These are phyloP conservation scores for Melanaphis sacchari DNA, from an alignment of 1,140 invertebrate species.

Conservation along the genomic window DNA sequence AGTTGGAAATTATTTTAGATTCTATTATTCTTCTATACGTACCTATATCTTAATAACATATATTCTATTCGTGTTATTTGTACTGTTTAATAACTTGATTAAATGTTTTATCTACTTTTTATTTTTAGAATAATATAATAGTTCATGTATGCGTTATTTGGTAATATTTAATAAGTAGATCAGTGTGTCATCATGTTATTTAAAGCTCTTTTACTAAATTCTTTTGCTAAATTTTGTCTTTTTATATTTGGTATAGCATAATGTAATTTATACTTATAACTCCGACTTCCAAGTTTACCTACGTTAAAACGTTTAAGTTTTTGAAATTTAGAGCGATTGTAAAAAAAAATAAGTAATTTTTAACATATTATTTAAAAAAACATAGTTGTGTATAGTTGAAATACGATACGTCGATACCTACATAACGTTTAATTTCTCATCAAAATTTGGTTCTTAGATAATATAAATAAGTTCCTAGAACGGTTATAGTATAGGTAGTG, in stretches of 20 bases:
- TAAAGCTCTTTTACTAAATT: no score
- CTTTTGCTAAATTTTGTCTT: neutral
- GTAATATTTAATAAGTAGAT: no score
- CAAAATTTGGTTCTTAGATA: neutral
- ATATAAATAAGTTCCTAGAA: neutral
- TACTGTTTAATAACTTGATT: no score
- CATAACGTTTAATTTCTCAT: neutral
- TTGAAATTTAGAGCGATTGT: neutral
- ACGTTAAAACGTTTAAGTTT: neutral
- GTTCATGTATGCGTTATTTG: neutral
- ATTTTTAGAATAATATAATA: neutral
- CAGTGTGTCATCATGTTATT: no score
- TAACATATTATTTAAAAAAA: neutral
- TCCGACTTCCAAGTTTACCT: neutral
- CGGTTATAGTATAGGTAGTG: neutral
- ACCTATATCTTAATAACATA: no score
- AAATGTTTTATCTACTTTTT: no score
- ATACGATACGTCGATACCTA: neutral
- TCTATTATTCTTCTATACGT: neutral
- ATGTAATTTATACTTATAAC: neutral
- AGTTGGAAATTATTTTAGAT: no score
- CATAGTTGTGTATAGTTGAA: neutral
- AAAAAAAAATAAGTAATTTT: neutral
- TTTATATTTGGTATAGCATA: neutral
- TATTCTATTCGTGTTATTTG: no score